Conservation (phyloP, 2,113 vertebrate species). For the Ursus arctos region DNA sequence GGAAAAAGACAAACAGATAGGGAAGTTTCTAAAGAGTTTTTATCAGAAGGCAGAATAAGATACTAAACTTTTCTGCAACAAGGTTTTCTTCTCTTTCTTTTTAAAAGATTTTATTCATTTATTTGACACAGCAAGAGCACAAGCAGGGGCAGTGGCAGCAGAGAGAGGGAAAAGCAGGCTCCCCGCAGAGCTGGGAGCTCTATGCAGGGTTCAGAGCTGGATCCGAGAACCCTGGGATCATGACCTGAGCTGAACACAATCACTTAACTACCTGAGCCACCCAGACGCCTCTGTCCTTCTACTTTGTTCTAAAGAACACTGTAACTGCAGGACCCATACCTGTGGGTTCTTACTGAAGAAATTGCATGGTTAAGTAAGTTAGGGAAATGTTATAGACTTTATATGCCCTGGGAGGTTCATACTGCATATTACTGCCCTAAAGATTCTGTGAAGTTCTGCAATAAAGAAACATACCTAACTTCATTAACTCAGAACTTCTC, state of each 20-base stretch:
- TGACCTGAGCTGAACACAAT: neutral
- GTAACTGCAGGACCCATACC: neutral
- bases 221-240: neutral
- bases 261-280: neutral
- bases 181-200: neutral
- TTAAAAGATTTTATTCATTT: neutral
- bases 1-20: conserved; percentile 41
- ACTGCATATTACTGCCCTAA: neutral
- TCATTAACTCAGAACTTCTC: conserved; percentile 13
- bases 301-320: conserved; percentile 11
- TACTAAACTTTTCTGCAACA: conserved; percentile 15
- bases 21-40: conserved; percentile 46
- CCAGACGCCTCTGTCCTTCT: neutral
- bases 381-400: neutral
- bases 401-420: neutral
- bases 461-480: neutral
- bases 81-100: neutral
- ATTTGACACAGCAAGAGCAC: neutral
- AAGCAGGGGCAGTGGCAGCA: neutral
- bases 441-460: neutral
- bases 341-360: neutral
- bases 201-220: neutral
- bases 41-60: conserved; percentile 8
- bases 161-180: neutral
- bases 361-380: conserved; percentile 1